Base-by-base conservation (phyloP, 2,797 vertebrate genomes). In the Oryzias dopingdopingensis region DNA sequence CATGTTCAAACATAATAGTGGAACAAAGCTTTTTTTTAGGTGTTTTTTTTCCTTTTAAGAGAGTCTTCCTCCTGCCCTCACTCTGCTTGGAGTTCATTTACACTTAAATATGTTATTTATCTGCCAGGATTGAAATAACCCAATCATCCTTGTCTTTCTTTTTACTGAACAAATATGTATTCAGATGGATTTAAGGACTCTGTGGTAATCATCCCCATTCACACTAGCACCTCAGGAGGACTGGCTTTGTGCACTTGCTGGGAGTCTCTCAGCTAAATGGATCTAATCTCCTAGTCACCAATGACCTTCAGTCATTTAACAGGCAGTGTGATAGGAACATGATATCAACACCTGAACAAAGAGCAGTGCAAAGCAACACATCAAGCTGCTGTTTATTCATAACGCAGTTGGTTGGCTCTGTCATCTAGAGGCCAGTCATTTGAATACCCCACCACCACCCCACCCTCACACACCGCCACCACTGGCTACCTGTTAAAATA, bases 341-440 rank as follows among this genome's bases (percentile, higher is more conserved):
- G 79, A 81, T 84, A 85, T 80, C 82, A 86, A 85, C 80, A 85
- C 74, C 82, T 75, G 72, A 83, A 86, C 83, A 88, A 89, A 88
- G 70, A 69, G 32, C 64, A 64, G 83, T 37, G 59, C 72, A 77
- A 83, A 84, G 79, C 66, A 43, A 44, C 76, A 70, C 80, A 80
- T 82, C 81, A 90, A 79, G 80, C 72, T 81, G 65, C 77, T 82
- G 78, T 88, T 88, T 88, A 85, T 89, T 88, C 82, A 83, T 76
- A 80, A 80, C 78, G 49, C 75, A 79, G 78, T 82, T 74, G 80
- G 70, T 81, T 72, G 69, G 65, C 67, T 81, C 80, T 88, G 76
- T 88, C 85, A 86, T 87, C 86, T 85, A 83, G 87, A 86, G 89
- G 89, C 90, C 86, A 88, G 74, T 76, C 74, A 89, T 90, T 89